Evolutionary conservation across 2,888 invertebrate genomes (phyloP).

Genomic region (Gasteruption jaculator): DNA sequence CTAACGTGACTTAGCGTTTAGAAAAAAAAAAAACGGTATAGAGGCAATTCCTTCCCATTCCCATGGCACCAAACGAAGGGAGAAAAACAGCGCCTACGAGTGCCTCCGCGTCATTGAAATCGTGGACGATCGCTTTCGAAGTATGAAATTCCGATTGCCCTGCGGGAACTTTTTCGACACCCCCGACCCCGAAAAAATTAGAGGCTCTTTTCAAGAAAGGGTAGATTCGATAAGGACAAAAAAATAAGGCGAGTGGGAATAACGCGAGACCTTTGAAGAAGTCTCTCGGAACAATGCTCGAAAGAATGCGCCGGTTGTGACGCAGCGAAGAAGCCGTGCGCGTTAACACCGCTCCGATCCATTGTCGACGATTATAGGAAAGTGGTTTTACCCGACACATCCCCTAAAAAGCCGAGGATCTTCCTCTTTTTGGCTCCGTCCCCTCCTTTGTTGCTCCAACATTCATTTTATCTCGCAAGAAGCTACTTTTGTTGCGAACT

Average conservation of each 20-base stretch:
- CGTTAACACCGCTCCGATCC: constrained; percentile 33
- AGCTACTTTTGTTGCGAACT: constrained; percentile 17
- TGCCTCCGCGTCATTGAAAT: no score
- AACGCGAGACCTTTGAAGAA: constrained; percentile 16
- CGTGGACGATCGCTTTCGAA: constrained; percentile 14
- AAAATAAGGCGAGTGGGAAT: constrained; percentile 10
- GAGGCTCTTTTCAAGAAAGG: no score
- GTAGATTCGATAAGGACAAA: constrained; percentile 9
- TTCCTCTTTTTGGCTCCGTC: constrained; percentile 8
- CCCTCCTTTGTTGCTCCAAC: not conserved
- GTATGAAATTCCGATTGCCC: constrained; percentile 43
- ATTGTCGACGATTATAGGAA: constrained; percentile 42
- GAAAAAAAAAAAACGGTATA: no score
- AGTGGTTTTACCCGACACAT: constrained; percentile 37
- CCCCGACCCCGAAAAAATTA: constrained; percentile 34
- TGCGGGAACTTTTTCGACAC: constrained; percentile 32
- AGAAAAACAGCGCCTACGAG: no score
- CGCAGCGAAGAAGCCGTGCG: constrained; percentile 19
- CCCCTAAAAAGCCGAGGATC: constrained; percentile 18
- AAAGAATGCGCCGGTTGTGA: constrained; percentile 27
- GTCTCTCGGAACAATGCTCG: constrained; percentile 24
- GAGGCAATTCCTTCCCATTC: no score
- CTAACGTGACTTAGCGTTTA: no score
- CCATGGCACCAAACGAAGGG: no score
- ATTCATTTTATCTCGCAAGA: constrained; percentile 2